phyloP scores from a whole-genome alignment of 1,140 invertebrate genomes.

The Mycetomoellerius zeteki region DNA sequence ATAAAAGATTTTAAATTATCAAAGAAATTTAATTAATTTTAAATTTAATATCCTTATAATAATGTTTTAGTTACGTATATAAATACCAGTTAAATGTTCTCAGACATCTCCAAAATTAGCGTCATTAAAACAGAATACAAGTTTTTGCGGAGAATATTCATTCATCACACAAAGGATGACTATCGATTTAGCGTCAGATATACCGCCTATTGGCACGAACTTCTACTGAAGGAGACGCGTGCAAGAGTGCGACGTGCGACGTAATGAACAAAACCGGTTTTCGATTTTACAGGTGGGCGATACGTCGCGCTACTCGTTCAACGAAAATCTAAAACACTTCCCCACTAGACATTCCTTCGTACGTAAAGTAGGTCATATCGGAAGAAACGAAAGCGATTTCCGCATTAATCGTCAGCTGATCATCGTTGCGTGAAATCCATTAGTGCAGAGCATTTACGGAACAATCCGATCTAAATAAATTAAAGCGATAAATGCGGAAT shows the following conservation, averaged over 20 bases:
- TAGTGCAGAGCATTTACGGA: background rate
- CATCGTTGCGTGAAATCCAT: constrained; percentile 25
- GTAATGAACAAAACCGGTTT: constrained; percentile 68
- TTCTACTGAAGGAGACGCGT: constrained; percentile 30
- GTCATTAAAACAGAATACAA: background rate
- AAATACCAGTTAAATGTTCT: background rate
- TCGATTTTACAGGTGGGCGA: constrained; percentile 60
- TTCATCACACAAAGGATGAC: constrained; percentile 21
- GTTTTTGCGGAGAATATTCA: background rate
- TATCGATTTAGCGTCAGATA: constrained; percentile 29
- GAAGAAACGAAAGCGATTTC: constrained; percentile 53
- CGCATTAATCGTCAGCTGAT: constrained; percentile 50
- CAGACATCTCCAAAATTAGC: background rate
- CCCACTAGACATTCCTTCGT: constrained; percentile 24
- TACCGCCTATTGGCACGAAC: constrained; percentile 28
- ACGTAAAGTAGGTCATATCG: background rate
- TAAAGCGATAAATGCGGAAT: background rate
- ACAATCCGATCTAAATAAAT: constrained; percentile 18
- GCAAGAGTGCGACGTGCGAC: constrained; percentile 9
- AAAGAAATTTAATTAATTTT: background rate
- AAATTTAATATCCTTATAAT: constrained; percentile 7
- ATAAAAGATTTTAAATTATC: background rate
- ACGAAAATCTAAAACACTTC: constrained; percentile 49
- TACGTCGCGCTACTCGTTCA: constrained; percentile 23
- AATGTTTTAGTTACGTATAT: background rate